phyloP scores from a whole-genome alignment of 1,140 invertebrate species.

The Apolygus lucorum region DNA sequence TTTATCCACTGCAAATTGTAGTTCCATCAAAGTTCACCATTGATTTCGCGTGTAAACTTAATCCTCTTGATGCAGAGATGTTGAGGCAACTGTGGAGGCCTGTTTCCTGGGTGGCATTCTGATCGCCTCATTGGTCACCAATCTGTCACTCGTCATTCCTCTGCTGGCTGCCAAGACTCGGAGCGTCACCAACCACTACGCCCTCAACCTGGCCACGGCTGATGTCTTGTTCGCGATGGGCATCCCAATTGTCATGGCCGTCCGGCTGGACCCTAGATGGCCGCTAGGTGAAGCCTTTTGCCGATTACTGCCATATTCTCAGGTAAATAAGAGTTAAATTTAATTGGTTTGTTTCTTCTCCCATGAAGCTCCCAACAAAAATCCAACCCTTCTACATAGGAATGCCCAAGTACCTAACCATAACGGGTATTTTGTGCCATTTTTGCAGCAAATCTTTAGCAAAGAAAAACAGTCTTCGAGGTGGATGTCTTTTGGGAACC shows the following conservation, averaged over 20 bases:
- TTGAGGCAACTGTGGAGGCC: conserved; percentile 37
- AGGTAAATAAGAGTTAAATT: conserved; percentile 39
- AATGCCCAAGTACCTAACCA: too few species aligned
- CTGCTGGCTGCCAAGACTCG: conserved; percentile 43
- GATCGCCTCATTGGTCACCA: conserved; percentile 40
- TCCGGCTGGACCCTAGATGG: conserved; percentile 46
- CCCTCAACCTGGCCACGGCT: conserved; percentile 57
- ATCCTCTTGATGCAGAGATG: too few species aligned
- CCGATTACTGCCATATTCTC: conserved; percentile 47
- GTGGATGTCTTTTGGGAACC: too few species aligned
- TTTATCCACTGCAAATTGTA: too few species aligned
- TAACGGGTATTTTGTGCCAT: too few species aligned
- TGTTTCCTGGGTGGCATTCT: conserved; percentile 40
- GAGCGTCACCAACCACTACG: conserved; percentile 65
- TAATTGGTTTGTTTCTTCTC: too few species aligned
- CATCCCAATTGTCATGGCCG: conserved; percentile 46
- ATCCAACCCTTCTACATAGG: too few species aligned
- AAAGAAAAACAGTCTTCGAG: too few species aligned
- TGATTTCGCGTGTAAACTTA: too few species aligned
- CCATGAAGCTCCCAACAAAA: too few species aligned
- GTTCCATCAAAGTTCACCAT: too few species aligned
- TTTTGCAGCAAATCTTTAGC: too few species aligned
- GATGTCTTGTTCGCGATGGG: conserved; percentile 52
- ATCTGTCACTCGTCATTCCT: conserved; percentile 41
- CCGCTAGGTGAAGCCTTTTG: conserved; percentile 45